These are phyloP conservation scores for Agrochola lota DNA, from an alignment of 2,888 invertebrate genomes.

Conservation along the genomic window DNA sequence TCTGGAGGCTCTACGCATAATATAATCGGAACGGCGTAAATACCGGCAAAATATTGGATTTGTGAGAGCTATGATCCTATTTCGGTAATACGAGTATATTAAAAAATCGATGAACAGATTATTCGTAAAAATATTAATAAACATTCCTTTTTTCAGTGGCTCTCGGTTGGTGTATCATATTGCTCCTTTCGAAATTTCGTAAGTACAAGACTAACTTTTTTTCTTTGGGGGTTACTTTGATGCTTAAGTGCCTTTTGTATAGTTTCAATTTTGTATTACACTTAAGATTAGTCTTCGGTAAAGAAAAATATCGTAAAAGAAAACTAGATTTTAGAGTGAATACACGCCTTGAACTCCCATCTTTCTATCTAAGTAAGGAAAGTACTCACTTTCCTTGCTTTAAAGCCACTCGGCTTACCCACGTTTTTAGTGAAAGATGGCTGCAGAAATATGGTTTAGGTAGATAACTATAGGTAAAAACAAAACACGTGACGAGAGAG, in stretches of 20 bases:
- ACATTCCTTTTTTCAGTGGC: not conserved
- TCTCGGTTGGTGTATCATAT: not conserved
- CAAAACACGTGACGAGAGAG: no score
- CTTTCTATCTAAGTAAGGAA: not conserved
- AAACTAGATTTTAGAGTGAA: not conserved
- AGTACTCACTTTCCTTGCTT: no score
- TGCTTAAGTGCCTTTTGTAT: slow-evolving; percentile 7
- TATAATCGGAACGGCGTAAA: slow-evolving; percentile 38
- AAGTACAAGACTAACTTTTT: not conserved
- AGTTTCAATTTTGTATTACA: slow-evolving; percentile 7
- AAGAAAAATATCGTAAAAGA: slow-evolving; percentile 3
- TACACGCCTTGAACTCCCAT: not conserved
- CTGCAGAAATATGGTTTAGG: not conserved
- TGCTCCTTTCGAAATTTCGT: not conserved
- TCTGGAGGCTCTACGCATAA: slow-evolving; percentile 34
- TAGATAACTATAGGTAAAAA: no score
- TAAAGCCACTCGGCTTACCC: no score
- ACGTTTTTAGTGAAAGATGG: not conserved
- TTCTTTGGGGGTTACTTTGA: not conserved
- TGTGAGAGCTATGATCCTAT: slow-evolving; percentile 33
- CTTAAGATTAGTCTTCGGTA: not conserved
- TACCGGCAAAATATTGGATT: slow-evolving; percentile 57
- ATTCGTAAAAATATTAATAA: not conserved
- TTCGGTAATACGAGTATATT: slow-evolving; percentile 25
- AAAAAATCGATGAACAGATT: not conserved